Base-by-base conservation (phyloP, 2,113 vertebrate genomes). In the Actenoides lindsayi region DNA sequence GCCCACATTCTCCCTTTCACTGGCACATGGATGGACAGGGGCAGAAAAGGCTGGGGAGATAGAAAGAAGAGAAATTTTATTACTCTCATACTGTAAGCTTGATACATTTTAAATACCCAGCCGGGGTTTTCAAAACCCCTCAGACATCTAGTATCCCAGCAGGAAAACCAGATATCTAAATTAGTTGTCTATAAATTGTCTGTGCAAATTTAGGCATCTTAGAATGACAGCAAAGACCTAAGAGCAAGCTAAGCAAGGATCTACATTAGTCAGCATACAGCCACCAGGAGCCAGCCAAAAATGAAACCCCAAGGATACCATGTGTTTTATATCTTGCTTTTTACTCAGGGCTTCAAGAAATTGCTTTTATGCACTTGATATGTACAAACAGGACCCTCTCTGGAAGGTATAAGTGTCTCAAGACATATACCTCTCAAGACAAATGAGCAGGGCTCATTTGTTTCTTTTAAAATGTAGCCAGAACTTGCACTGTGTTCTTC, bases 261-360 rank as follows among this genome's bases (percentile, higher is more conserved):
- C 50, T 83, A 50, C n/a, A 6, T 77, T 77, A 65, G 17, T 77
- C 59, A 77, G 27, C 10, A 30, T 33, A 77, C 15, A 65, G 24
- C n/a, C 0, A 0, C 31, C 11, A 51, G 31, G 30, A 84, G 19
- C 33, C 31, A 89, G 21, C n/a, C 28, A 78, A 62, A 91, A 83
- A 73, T 75, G 16, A 70, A 80, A 41, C 18, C 56, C n/a, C 7
- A 33, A 87, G 16, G 28, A 31, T 77, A 53, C 57, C 0, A 0
- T 44, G 27, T 86, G 21, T 70, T 44, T 91, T 83, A 65, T 30
- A 77, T 77, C 81, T 81, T 89, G 59, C 59, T 9, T 16, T 84
- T 91, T 94, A 41, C 19, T 78, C 33, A 1, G 1, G 37, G 16
- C 35, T 83, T 44, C 30, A 80, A 93, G 76, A 81, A 83, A 78